A percentile compares a stretch with the other conserved stretches of the same genome.
These are phyloP conservation scores for Halcyon chelicuti DNA, from an alignment of 2,797 vertebrate species.

Conservation along the genomic window DNA sequence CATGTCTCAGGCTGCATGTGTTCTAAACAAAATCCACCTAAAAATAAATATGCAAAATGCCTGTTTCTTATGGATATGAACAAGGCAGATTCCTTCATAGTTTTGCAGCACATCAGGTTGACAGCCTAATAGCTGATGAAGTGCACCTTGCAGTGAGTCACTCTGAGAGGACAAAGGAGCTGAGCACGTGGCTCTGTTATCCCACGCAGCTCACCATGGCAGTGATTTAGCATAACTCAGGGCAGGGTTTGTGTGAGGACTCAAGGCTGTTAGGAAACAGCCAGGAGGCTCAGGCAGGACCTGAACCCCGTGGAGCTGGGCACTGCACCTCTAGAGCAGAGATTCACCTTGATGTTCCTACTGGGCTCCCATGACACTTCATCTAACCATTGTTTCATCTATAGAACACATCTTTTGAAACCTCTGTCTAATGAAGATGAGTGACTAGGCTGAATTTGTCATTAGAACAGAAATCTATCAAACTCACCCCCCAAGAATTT, in stretches of 20 bases:
- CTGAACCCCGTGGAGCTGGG: neutral
- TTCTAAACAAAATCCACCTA: neutral
- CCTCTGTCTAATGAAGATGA: neutral
- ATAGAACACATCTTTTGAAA: neutral
- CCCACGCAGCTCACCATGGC: accelerated
- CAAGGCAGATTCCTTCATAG: neutral
- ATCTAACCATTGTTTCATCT: neutral
- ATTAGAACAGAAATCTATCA: neutral
- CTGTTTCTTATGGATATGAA: neutral
- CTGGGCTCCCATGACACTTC: neutral
- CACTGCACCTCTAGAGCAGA: neutral
- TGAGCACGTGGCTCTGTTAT: neutral
- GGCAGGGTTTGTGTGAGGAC: neutral
- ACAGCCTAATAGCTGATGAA: neutral
- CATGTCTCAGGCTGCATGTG: neutral
- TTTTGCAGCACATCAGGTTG: neutral
- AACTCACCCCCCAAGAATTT: neutral
- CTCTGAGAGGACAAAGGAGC: neutral
- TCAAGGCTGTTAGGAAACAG: neutral
- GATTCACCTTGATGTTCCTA: neutral
- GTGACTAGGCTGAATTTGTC: neutral
- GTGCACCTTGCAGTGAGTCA: neutral
- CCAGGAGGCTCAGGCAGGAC: neutral
- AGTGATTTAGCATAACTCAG: neutral
- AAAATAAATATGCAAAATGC: neutral